phyloP scores from a whole-genome alignment of 2,797 vertebrate genomes.

The Aeoliscus strigatus region DNA sequence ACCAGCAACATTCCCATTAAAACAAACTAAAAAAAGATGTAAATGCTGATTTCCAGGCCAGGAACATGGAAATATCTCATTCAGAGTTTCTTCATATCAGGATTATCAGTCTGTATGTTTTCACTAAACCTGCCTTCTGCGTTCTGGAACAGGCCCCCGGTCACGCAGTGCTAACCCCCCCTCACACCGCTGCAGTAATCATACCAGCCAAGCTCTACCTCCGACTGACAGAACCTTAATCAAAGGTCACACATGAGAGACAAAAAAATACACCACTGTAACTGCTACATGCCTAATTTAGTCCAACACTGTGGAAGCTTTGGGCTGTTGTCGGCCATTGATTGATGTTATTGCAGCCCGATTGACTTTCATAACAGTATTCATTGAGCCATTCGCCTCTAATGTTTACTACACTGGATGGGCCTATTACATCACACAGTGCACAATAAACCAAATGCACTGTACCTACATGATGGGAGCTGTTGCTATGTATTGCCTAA shows the following conservation, averaged over 20 bases:
- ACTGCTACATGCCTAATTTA: constrained; percentile 74
- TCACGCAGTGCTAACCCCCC: constrained; percentile 20
- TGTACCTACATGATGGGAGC: constrained; percentile 38
- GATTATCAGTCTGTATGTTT: too few relatives aligned
- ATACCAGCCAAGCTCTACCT: constrained; percentile 35
- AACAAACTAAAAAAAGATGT: too few relatives aligned
- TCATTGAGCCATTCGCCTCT: constrained; percentile 53
- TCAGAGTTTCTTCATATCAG: too few relatives aligned
- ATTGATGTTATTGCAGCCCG: constrained; percentile 67
- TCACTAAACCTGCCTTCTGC: too few relatives aligned
- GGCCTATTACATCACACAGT: constrained; percentile 55
- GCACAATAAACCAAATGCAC: constrained; percentile 47
- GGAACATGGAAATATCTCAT: too few relatives aligned
- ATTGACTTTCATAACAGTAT: constrained; percentile 67
- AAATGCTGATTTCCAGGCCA: too few relatives aligned
- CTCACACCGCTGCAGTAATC: constrained; percentile 42
- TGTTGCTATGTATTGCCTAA: constrained; percentile 43
- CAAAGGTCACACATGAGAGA: constrained; percentile 59
- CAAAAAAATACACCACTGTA: constrained; percentile 39
- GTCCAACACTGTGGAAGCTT: constrained; percentile 61
- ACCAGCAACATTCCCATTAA: too few relatives aligned
- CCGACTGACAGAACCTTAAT: constrained; percentile 55
- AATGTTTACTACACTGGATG: constrained; percentile 55
- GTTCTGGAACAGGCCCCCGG: too few relatives aligned
- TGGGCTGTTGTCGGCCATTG: constrained; percentile 65